Conservation (phyloP, 1,140 invertebrate genomes). For the Papilio helenus region DNA sequence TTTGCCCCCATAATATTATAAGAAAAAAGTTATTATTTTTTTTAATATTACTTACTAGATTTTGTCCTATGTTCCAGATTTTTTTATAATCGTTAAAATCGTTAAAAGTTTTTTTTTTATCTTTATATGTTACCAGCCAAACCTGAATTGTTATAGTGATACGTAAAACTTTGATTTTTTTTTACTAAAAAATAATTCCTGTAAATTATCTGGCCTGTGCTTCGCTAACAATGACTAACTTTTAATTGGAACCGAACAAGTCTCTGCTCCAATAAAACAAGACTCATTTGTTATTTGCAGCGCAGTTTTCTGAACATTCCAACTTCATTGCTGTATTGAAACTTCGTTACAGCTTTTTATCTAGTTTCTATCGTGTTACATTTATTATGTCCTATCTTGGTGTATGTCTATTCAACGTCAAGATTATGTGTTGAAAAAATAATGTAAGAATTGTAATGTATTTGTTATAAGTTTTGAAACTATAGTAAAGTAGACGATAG, state of each 20-base stretch:
- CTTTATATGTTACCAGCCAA: too few species aligned
- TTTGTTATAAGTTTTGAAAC: not conserved
- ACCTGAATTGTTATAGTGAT: not conserved
- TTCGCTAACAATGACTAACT: constrained; percentile 14
- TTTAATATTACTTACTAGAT: too few species aligned
- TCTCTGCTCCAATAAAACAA: not conserved
- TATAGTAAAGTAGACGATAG: not conserved
- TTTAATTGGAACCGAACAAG: constrained; percentile 9
- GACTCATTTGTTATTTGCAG: constrained; percentile 13
- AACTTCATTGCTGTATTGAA: not conserved
- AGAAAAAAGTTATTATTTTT: too few species aligned
- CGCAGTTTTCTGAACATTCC: not conserved
- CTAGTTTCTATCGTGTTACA: not conserved
- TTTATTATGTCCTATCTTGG: not conserved
- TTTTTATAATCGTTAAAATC: too few species aligned
- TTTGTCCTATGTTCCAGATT: too few species aligned
- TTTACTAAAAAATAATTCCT: not conserved
- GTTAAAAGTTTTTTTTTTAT: too few species aligned
- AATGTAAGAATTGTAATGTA: not conserved
- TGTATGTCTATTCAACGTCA: not conserved
- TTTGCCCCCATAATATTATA: too few species aligned
- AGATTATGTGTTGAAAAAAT: not conserved
- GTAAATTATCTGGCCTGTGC: not conserved
- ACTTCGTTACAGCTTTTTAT: constrained; percentile 11
- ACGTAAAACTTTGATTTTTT: not conserved